A percentile compares a stretch with the other conserved stretches of the same genome.
These are phyloP conservation scores for Cephus runcator DNA, from an alignment of 2,888 invertebrate genomes.

Conservation along the genomic window DNA sequence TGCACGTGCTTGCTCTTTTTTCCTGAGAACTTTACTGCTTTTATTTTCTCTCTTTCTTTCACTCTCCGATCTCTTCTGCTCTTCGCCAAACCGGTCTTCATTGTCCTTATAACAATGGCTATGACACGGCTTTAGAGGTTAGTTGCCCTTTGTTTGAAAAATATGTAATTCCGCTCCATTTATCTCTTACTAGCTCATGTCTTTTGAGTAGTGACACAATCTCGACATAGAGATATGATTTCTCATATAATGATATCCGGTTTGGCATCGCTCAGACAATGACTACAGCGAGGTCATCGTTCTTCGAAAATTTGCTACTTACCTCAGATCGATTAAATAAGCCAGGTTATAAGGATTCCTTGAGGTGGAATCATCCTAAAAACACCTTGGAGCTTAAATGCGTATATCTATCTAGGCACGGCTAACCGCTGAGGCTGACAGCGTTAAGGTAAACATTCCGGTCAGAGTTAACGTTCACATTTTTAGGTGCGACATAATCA, in stretches of 20 bases:
- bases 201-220: neutral
- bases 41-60: neutral
- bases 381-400: neutral
- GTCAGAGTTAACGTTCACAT: constrained; percentile 2
- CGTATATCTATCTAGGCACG: neutral
- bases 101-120: neutral
- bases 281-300: neutral
- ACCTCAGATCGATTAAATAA: neutral
- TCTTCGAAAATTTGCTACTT: neutral
- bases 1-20: neutral
- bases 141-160: neutral
- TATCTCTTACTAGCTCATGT: neutral
- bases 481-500: constrained; percentile 2
- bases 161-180: neutral
- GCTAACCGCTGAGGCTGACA: neutral
- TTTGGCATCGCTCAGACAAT: neutral
- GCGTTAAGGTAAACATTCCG: constrained; percentile 3
- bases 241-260: neutral
- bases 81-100: neutral
- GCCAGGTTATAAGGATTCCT: neutral
- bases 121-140: neutral
- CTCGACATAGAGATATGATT: neutral
- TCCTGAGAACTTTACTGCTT: neutral
- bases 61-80: neutral
- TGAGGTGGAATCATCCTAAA: neutral